phyloP scores from a whole-genome alignment of 2,888 invertebrate species.

The Clepsis dumicolana region DNA sequence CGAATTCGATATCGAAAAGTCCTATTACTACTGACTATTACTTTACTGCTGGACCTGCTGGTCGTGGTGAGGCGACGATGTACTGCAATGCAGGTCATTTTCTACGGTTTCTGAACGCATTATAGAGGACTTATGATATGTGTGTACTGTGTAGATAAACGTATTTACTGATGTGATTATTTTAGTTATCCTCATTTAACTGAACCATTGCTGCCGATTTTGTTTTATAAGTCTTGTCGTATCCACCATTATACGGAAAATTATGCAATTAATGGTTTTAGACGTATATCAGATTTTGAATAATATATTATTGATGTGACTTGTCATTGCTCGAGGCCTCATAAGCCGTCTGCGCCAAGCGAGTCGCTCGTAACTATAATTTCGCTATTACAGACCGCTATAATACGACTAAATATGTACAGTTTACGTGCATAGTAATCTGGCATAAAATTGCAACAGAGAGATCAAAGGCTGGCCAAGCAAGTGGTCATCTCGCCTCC shows the following conservation, averaged over 20 bases:
- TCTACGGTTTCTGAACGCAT: no score
- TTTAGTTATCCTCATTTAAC: neutral
- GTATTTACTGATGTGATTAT: no score
- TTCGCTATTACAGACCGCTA: conserved; percentile 65
- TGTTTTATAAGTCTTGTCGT: neutral
- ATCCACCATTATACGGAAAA: neutral
- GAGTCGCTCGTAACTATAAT: conserved; percentile 59
- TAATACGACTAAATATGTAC: conserved; percentile 57
- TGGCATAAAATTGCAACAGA: conserved; percentile 75
- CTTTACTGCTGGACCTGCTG: no score
- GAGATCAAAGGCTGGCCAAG: conserved; percentile 75
- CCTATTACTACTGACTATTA: no score
- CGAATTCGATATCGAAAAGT: no score
- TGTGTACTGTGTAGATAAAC: no score
- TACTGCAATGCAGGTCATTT: no score
- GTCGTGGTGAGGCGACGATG: no score
- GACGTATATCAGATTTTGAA: no score
- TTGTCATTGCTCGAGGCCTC: neutral
- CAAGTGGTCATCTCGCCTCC: conserved; percentile 69
- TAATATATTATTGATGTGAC: neutral
- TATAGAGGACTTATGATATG: no score
- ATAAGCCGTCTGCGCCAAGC: conserved; percentile 5
- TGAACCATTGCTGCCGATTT: neutral
- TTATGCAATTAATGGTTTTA: neutral
- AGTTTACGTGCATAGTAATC: conserved; percentile 60